Base-by-base conservation (phyloP, 2,797 vertebrate genomes). In the Ctenopoma multispine region DNA sequence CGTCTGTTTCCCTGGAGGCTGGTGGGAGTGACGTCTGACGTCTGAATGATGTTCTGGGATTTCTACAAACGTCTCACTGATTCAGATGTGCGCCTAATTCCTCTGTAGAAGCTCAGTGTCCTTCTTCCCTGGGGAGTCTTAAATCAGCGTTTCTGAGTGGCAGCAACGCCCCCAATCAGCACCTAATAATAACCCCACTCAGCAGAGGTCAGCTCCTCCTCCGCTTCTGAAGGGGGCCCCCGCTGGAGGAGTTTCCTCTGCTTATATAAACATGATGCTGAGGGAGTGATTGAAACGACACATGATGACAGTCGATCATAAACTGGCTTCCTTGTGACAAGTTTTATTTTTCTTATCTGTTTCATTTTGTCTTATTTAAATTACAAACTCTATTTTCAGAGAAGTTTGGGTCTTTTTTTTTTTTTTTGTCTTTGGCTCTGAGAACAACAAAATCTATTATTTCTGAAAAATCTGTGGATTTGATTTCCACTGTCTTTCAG, bases 151-250 rank as follows among this genome's bases (percentile, higher is more conserved):
- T 59, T 73, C 62, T 82, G 83, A 89, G 84, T 69, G 85, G 80
- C 79, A 55, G 81, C 64, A 14, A 88, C 86, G 86, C 90, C 92
- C 85, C 86, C 90, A 83, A 91, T 93, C 92, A 91, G 80, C 72
- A 62, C 59, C 81, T 85, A 55, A 87, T 86, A 84, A 89, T 85
- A 55, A 83, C 75, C 65, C 67, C 73, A 51, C 60, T 80, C 69
- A 51, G 72, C 82, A 73, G 73, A 84, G 87, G 90, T 90, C 88
- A 83, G 72, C 83, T 20, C 74, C 84, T 31, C 79, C 79, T 38
- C 36, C 36, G 1, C n/a, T 38, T 38, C 49, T 29, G 63, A 1
- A 41, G 65, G 41, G 63, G 78, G n/a, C n/a, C 68, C 57, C 69
- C 23, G 64, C 50, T 0, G 65, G 38, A 71, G 66, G 44, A 58